Evolutionary conservation across 2,797 vertebrate genomes (phyloP).

Genomic region (Cercopithecus diana): DNA sequence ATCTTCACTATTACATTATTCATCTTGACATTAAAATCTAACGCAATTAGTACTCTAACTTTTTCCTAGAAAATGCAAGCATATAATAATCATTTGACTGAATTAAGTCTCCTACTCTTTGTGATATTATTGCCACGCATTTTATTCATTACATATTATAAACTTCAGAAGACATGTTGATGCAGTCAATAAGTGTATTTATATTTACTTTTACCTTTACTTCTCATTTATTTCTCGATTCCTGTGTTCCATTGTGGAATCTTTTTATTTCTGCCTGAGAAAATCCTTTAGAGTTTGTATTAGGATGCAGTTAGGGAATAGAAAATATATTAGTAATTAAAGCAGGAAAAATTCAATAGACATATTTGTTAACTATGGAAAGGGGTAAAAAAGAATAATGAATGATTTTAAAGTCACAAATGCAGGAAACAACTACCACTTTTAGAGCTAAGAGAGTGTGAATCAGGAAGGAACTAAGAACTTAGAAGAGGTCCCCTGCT

Average conservation of each 20-base stretch:
- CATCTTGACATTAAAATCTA: background rate
- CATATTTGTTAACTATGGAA: background rate
- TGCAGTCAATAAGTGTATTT: background rate
- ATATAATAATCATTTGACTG: background rate
- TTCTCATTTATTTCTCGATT: background rate
- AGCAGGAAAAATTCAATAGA: background rate
- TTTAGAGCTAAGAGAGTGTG: background rate
- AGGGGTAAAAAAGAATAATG: background rate
- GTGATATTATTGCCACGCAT: background rate
- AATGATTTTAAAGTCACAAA: background rate
- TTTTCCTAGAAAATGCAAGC: background rate
- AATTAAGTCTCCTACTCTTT: background rate
- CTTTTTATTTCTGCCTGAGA: slow-evolving; percentile 16
- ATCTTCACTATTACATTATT: background rate
- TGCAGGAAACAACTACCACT: background rate
- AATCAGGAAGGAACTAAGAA: background rate
- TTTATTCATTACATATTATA: background rate
- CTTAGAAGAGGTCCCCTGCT: too few species aligned
- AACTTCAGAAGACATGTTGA: background rate
- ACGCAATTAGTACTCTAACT: background rate
- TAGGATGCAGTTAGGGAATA: background rate
- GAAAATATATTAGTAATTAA: background rate
- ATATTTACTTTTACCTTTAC: background rate
- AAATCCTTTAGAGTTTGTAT: background rate
- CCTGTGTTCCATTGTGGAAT: background rate